These are phyloP conservation scores for Halictus quadricinctus DNA, from an alignment of 2,888 invertebrate species.

Conservation along the genomic window DNA sequence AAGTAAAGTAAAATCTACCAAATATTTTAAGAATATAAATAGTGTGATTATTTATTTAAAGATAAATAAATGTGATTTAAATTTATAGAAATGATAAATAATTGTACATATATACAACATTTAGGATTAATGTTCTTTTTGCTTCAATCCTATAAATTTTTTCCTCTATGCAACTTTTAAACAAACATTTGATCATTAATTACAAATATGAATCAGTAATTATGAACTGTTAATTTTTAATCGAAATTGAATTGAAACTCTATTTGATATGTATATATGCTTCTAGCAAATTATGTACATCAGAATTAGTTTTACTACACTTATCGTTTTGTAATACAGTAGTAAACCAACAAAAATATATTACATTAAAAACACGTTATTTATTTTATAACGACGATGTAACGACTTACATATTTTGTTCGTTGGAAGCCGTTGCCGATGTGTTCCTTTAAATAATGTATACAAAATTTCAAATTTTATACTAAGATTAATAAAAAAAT, in stretches of 20 bases:
- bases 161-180: not conserved
- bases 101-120: not conserved
- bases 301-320: not conserved
- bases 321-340: not conserved
- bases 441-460: not conserved
- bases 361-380: not conserved
- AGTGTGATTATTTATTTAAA: not conserved
- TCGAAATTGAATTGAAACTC: not conserved
- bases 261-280: not conserved
- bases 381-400: too few species aligned
- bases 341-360: not conserved
- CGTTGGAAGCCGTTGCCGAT: not conserved
- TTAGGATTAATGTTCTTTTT: not conserved
- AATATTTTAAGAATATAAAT: conserved; percentile 11
- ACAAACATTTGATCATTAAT: not conserved
- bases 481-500: not conserved
- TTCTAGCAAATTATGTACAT: not conserved
- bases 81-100: conserved; percentile 10
- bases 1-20: not conserved
- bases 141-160: not conserved
- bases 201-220: not conserved
- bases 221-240: not conserved
- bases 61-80: conserved; percentile 1
- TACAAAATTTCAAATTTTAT: not conserved
- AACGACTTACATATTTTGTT: not conserved